Evolutionary conservation across 2,113 vertebrate species (phyloP).

Genomic region (Pundamilia nyererei): DNA sequence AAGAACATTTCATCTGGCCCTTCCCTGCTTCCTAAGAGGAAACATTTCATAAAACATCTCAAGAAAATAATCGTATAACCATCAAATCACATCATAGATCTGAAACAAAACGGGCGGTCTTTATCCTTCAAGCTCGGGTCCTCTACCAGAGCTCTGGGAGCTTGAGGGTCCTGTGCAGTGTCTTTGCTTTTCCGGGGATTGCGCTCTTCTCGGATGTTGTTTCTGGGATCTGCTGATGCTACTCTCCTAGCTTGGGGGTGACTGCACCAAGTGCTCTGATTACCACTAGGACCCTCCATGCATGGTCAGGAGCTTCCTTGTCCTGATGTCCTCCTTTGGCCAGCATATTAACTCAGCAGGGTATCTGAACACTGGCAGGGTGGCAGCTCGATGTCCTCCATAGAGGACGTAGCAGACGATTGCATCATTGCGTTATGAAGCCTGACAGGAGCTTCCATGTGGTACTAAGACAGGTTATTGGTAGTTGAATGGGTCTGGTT

Average conservation of each 20-base stretch:
- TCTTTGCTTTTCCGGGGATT: background rate
- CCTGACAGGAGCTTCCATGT: background rate
- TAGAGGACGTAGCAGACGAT: background rate
- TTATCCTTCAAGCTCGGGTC: background rate
- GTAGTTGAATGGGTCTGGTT: background rate
- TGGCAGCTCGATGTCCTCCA: fast-evolving
- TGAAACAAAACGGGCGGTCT: fast-evolving
- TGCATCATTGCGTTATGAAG: background rate
- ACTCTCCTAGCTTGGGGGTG: background rate
- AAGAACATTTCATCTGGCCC: background rate
- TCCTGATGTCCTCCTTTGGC: background rate
- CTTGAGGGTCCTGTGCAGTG: background rate
- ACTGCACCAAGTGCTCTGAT: background rate
- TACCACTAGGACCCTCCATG: background rate
- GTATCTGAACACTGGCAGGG: background rate
- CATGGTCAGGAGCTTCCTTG: background rate
- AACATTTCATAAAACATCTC: background rate
- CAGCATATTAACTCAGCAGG: background rate
- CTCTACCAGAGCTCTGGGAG: background rate
- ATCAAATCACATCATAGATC: background rate
- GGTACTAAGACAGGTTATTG: background rate
- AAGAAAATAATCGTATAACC: background rate
- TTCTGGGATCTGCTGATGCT: background rate
- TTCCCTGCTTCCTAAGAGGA: background rate
- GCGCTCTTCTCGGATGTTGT: fast-evolving